Evolutionary conservation across 2,888 invertebrate species (phyloP).

Genomic region (Aleiodes leptofemur): DNA sequence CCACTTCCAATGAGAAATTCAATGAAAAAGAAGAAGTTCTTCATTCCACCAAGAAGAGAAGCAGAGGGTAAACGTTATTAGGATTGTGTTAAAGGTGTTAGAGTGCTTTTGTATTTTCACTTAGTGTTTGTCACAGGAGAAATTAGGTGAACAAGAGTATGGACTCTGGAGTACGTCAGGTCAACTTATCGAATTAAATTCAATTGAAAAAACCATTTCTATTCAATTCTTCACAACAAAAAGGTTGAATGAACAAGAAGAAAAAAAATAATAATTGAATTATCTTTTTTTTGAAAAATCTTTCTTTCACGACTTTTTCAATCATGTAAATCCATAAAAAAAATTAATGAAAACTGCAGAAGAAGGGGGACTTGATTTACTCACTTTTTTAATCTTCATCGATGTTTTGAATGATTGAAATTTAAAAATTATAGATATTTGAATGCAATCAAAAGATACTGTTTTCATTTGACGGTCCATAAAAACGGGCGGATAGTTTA

Average conservation of each 20-base stretch:
- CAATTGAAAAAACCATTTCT: neutral
- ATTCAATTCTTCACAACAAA: neutral
- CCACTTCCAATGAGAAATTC: no score
- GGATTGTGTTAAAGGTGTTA: neutral
- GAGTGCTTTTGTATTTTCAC: slow-evolving; percentile 12
- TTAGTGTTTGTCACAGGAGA: neutral
- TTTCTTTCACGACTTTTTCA: no score
- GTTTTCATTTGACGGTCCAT: neutral
- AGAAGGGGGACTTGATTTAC: no score
- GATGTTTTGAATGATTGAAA: neutral
- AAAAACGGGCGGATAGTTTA: slow-evolving; percentile 32
- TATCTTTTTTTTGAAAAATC: no score
- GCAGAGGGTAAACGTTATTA: neutral
- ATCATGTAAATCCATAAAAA: no score
- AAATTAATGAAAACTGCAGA: no score
- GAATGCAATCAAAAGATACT: slow-evolving; percentile 12
- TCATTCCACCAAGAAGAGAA: neutral
- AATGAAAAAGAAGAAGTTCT: neutral
- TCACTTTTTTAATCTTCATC: no score
- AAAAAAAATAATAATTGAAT: no score
- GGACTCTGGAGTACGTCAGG: slow-evolving; percentile 9
- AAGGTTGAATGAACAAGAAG: no score
- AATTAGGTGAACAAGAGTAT: slow-evolving; percentile 21
- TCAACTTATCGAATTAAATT: slow-evolving; percentile 1
- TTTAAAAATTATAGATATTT: neutral